Conservation (phyloP, 2,888 invertebrate genomes). For the Ptycholaimellus sp. region DNA sequence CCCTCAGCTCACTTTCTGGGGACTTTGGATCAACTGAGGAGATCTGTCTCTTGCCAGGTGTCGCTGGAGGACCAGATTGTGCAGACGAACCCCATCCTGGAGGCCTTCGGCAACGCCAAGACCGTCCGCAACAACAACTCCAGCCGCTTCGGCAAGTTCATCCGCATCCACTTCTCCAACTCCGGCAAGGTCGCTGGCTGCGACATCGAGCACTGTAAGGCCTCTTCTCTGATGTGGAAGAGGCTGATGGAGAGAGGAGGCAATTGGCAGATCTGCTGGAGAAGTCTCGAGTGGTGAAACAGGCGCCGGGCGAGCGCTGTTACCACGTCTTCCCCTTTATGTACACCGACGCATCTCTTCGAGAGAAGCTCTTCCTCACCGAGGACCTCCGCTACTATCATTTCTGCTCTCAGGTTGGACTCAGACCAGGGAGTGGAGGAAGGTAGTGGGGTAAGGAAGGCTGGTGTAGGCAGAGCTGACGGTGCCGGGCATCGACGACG, state of each 20-base stretch:
- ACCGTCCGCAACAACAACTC: slow-evolving; percentile 99
- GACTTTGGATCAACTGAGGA: slow-evolving; percentile 9
- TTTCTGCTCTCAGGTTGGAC: slow-evolving; percentile 82
- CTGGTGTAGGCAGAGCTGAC: slow-evolving; percentile 79
- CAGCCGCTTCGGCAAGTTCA: slow-evolving; percentile 99
- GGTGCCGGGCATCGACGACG: slow-evolving; percentile 80
- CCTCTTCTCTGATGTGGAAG: too few relatives aligned
- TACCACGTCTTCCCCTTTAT: slow-evolving; percentile 99
- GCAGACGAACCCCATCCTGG: slow-evolving; percentile 91
- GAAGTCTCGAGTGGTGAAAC: slow-evolving; percentile 99
- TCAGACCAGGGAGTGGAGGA: too few relatives aligned
- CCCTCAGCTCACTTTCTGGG: too few relatives aligned
- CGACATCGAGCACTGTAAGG: slow-evolving; percentile 97
- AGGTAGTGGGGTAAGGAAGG: slow-evolving; percentile 56
- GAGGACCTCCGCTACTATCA: slow-evolving; percentile 17
- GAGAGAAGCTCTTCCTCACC: slow-evolving; percentile 18
- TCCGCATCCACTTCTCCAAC: slow-evolving; percentile 96
- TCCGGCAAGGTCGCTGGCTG: slow-evolving; percentile 97
- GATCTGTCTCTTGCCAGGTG: slow-evolving; percentile 37
- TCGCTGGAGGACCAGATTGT: slow-evolving; percentile 94
- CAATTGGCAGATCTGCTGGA: slow-evolving; percentile 85
- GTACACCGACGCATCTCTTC: slow-evolving; percentile 43
- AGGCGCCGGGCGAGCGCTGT: slow-evolving; percentile 86
- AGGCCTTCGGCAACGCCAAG: slow-evolving; percentile 96
- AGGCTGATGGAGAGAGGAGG: too few relatives aligned